Percentiles rank a stretch among this genome's conserved stretches.
Conservation (phyloP, 2,888 invertebrate genomes). For the Tetragonula carbonaria region DNA sequence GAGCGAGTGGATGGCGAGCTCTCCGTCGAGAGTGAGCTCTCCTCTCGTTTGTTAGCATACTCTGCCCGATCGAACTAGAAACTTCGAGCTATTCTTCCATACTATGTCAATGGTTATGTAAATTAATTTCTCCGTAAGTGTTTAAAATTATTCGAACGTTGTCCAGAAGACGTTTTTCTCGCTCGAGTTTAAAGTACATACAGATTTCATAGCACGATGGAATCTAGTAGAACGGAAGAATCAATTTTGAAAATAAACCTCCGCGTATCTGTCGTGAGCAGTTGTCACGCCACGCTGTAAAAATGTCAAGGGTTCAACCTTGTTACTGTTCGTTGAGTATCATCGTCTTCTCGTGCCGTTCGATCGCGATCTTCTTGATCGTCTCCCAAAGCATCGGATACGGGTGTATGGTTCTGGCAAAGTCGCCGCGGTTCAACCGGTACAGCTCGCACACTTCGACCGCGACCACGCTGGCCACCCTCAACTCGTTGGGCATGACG, state of each 20-base stretch:
- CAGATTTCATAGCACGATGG: no score
- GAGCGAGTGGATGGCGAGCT: not conserved
- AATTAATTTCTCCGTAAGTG: no score
- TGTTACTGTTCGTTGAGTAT: constrained; percentile 73
- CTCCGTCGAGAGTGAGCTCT: not conserved
- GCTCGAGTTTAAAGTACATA: no score
- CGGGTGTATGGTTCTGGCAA: constrained; percentile 80
- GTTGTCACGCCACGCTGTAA: no score
- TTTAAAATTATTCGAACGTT: no score
- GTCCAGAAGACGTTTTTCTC: no score
- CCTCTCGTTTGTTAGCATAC: not conserved
- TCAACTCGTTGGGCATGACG: constrained; percentile 80
- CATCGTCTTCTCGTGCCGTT: constrained; percentile 79
- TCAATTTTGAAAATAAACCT: no score
- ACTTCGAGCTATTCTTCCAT: not conserved
- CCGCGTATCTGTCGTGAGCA: no score
- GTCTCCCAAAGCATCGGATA: constrained; percentile 82
- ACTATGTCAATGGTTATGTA: no score
- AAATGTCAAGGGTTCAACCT: no score
- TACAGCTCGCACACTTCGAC: constrained; percentile 83
- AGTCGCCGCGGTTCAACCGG: constrained; percentile 80
- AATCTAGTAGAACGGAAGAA: no score
- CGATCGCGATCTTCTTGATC: constrained; percentile 81
- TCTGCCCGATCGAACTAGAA: not conserved
- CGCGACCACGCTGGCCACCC: constrained; percentile 83